A percentile compares a stretch with the other conserved stretches of the same genome.
Conservation (phyloP, 1,140 invertebrate genomes). For the Seison nebaliae region DNA sequence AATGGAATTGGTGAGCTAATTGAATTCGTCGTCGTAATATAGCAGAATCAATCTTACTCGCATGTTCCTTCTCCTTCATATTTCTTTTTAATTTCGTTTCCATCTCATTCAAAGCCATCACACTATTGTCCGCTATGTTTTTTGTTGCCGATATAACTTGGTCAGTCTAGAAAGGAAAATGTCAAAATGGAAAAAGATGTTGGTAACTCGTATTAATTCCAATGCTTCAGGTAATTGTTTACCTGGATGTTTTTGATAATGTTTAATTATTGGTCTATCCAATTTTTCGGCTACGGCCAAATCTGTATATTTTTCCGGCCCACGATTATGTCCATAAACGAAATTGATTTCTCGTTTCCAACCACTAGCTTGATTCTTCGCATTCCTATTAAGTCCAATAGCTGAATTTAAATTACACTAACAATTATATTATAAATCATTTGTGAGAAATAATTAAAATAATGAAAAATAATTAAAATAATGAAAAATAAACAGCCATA, state of each 20-base stretch:
- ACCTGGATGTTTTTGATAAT: slow-evolving; percentile 27
- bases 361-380: slow-evolving; percentile 21
- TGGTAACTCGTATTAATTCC: too few species aligned
- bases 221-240: slow-evolving; percentile 25
- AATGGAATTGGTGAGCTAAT: too few species aligned
- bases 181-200: too few species aligned
- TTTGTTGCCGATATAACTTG: too few species aligned
- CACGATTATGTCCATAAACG: slow-evolving; percentile 20
- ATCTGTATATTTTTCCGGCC: slow-evolving; percentile 22
- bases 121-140: too few species aligned
- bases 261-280: slow-evolving; percentile 22
- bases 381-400: slow-evolving; percentile 23
- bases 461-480: not conserved
- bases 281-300: slow-evolving; percentile 21
- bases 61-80: too few species aligned
- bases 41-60: too few species aligned
- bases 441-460: not conserved
- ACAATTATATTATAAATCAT: slow-evolving; percentile 4
- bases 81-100: too few species aligned
- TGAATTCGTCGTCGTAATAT: too few species aligned
- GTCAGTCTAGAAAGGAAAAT: too few species aligned
- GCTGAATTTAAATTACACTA: slow-evolving; percentile 24
- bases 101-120: too few species aligned
- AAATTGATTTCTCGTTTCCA: slow-evolving; percentile 24
- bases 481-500: not conserved